Base-by-base conservation (phyloP, 2,113 vertebrate species). In the Hemichromis elongatus region DNA sequence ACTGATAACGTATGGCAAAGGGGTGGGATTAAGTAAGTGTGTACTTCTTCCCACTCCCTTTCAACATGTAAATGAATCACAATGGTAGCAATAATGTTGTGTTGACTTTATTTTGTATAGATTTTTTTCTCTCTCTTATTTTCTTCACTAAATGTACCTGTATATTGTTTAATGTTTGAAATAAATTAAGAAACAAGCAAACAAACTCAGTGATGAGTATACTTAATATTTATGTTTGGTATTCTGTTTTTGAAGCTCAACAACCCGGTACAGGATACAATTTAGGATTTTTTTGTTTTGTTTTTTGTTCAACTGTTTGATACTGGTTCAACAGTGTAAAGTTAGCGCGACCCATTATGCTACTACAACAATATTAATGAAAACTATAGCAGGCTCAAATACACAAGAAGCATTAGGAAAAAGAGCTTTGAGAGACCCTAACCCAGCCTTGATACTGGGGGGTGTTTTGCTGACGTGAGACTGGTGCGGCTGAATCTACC, bases 401-500 rank as follows among this genome's bases (percentile, higher is more conserved):
- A 75, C 45, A 50, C 42, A 3, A 19, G 40, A 47, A 28, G n/a
- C 8, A 12, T 40, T 3, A 42, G 35, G 35, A 33, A 14, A 53
- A n/a, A 18, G 10, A 11, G 30, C 2, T 63, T 13, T 63, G 18
- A 19, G 16, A 18, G 16, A 35, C 28, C 30, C 13, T 1, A 4
- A 24, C 75, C 50, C 30, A 55, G 5, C 30, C 12, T 2, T 26
- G 1, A 24, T 7, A 42, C n/a, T 68, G 63, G 12, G 24, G n/a
- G 35, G n/a, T 24, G 33, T 77, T 77, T 52, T 59, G 21, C 21
- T 50, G 56, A 45, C 9, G 1, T 24, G 75, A 28, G 42, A 16
- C 6, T 2, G 57, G 16, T 55, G 82, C 28, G 77, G 37, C 16
- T 78, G 70, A 79, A 12, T 80, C 79, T 97, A 99, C 98, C 98